These are phyloP conservation scores for Hedychridium roseum DNA, from an alignment of 2,888 invertebrate genomes.

Conservation along the genomic window DNA sequence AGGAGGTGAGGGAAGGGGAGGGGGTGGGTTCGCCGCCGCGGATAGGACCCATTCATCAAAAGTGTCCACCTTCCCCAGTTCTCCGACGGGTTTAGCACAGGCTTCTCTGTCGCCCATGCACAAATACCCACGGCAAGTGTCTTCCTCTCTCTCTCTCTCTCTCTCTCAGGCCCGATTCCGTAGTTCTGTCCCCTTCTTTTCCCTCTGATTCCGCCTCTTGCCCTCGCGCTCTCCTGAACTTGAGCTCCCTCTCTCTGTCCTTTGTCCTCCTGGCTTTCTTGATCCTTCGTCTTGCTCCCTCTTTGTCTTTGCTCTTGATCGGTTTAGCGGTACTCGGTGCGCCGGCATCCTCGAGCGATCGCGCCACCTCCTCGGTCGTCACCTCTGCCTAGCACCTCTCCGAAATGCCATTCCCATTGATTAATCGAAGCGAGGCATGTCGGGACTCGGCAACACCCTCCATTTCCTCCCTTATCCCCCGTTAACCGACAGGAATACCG, in stretches of 20 bases:
- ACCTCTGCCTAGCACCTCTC: slow-evolving; percentile 45
- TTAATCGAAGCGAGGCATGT: slow-evolving; percentile 60
- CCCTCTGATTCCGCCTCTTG: not conserved
- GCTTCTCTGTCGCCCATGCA: no score
- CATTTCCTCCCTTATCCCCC: slow-evolving; percentile 50
- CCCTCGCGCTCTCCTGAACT: no score
- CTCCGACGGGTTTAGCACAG: slow-evolving; percentile 1
- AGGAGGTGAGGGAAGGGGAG: no score
- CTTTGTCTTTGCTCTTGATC: slow-evolving; percentile 31
- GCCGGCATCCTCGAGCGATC: slow-evolving; percentile 37
- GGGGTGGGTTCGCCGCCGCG: no score
- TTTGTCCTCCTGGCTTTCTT: no score
- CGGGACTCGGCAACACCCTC: slow-evolving; percentile 58
- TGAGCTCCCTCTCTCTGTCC: not conserved
- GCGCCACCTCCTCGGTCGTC: slow-evolving; percentile 41
- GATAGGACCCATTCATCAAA: slow-evolving; percentile 51
- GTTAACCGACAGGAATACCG: slow-evolving; percentile 31
- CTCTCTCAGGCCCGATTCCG: no score
- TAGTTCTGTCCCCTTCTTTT: slow-evolving; percentile 4
- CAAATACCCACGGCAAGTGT: no score
- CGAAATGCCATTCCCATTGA: slow-evolving; percentile 56
- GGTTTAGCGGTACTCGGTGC: slow-evolving; percentile 43
- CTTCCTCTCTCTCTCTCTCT: no score
- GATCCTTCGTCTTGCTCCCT: slow-evolving; percentile 13
- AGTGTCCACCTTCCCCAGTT: slow-evolving; percentile 35